A percentile compares a stretch with the other conserved stretches of the same genome.
Evolutionary conservation across 2,888 invertebrate species (phyloP).

Genomic region (Geotrupes spiniger): DNA sequence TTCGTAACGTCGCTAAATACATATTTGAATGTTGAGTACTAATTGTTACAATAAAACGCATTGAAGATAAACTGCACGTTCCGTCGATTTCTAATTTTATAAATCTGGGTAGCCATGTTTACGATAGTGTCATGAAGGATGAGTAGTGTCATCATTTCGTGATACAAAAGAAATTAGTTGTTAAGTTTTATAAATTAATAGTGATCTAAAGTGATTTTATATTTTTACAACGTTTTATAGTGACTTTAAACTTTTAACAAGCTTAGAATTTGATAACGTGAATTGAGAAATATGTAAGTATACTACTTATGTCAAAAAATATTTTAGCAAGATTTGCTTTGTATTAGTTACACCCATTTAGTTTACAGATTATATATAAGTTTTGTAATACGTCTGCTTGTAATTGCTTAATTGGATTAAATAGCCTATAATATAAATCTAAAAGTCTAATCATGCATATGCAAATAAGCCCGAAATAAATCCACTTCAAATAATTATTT

Average conservation of each 20-base stretch:
- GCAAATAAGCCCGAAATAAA: no score
- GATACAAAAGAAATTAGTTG: conserved; percentile 18
- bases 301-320: background rate
- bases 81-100: background rate
- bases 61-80: background rate
- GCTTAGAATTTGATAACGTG: background rate
- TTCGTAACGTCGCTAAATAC: no score
- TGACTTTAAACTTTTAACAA: background rate
- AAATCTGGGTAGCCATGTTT: conserved; percentile 17
- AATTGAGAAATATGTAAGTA: conserved; percentile 1
- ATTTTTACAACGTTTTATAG: conserved; percentile 8
- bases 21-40: no score
- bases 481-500: no score
- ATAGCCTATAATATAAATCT: no score
- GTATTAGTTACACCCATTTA: background rate
- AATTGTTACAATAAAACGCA: background rate
- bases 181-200: conserved; percentile 16
- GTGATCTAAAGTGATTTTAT: conserved; percentile 11
- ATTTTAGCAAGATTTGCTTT: background rate
- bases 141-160: conserved; percentile 22
- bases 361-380: no score
- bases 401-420: no score
- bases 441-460: no score
- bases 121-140: conserved; percentile 15
- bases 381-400: no score